A percentile compares a stretch with the other conserved stretches of the same genome.
phyloP scores from a whole-genome alignment of 2,888 invertebrate species.

The Alcis repandata region DNA sequence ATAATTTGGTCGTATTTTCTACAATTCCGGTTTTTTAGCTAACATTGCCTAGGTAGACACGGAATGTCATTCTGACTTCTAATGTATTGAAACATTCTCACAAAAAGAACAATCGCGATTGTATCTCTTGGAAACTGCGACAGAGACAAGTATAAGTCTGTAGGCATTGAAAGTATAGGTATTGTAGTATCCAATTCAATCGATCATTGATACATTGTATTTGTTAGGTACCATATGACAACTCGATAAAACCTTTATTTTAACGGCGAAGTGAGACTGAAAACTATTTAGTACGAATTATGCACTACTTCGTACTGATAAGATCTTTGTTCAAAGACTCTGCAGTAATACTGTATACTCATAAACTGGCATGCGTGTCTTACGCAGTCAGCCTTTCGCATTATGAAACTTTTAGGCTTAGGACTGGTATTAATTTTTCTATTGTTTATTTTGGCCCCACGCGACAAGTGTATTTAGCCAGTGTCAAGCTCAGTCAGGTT shows the following conservation, averaged over 20 bases:
- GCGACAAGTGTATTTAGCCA: neutral
- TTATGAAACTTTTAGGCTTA: neutral
- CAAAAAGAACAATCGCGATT: conserved; percentile 39
- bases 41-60: neutral
- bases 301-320: too few relatives aligned
- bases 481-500: neutral
- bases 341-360: too few relatives aligned
- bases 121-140: conserved; percentile 38
- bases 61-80: neutral
- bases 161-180: conserved; percentile 42
- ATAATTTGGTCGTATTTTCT: neutral
- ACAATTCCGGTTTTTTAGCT: too few relatives aligned
- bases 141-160: conserved; percentile 7
- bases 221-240: conserved; percentile 21
- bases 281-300: too few relatives aligned
- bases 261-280: neutral
- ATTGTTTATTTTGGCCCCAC: neutral
- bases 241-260: neutral
- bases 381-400: too few relatives aligned
- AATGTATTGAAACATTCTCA: conserved; percentile 22
- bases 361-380: too few relatives aligned
- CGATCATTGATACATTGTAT: conserved; percentile 47
- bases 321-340: too few relatives aligned
- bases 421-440: neutral
- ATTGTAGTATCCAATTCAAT: conserved; percentile 46